Evolutionary conservation across 1,140 invertebrate species (phyloP).

Genomic region (Idris sp.): DNA sequence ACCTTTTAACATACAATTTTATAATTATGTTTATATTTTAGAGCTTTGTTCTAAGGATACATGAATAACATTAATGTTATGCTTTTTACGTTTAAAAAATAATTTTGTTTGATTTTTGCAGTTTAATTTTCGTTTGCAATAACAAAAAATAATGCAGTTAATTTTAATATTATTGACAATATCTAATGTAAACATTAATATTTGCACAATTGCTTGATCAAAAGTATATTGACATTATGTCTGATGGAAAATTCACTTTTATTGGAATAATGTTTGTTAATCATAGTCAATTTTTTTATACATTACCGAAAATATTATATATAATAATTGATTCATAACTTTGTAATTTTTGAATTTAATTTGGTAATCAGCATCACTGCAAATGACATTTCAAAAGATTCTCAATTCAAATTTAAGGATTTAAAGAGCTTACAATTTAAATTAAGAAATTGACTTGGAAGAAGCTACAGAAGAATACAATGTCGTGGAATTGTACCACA

Average conservation of each 20-base stretch:
- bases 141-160: slow-evolving; percentile 39
- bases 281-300: slow-evolving; percentile 41
- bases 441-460: slow-evolving; percentile 73
- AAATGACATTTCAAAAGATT: too few relatives aligned
- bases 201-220: slow-evolving; percentile 58
- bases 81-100: too few relatives aligned
- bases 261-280: slow-evolving; percentile 54
- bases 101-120: neutral
- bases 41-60: too few relatives aligned
- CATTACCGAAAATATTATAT: too few relatives aligned
- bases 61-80: too few relatives aligned
- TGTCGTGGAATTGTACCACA: slow-evolving; percentile 28
- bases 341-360: slow-evolving; percentile 14
- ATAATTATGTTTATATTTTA: too few relatives aligned
- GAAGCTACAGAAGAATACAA: slow-evolving; percentile 68
- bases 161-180: slow-evolving; percentile 46
- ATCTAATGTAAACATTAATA: slow-evolving; percentile 40
- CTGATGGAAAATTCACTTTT: slow-evolving; percentile 58
- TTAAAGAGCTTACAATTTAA: slow-evolving; percentile 67
- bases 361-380: too few relatives aligned
- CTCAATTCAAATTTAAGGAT: slow-evolving; percentile 2
- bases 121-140: slow-evolving; percentile 5
- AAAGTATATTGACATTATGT: slow-evolving; percentile 57
- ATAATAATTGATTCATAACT: slow-evolving; percentile 45
- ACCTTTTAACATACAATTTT: slow-evolving; percentile 67